phyloP scores from a whole-genome alignment of 2,797 vertebrate genomes.

The Spatula versicolor region DNA sequence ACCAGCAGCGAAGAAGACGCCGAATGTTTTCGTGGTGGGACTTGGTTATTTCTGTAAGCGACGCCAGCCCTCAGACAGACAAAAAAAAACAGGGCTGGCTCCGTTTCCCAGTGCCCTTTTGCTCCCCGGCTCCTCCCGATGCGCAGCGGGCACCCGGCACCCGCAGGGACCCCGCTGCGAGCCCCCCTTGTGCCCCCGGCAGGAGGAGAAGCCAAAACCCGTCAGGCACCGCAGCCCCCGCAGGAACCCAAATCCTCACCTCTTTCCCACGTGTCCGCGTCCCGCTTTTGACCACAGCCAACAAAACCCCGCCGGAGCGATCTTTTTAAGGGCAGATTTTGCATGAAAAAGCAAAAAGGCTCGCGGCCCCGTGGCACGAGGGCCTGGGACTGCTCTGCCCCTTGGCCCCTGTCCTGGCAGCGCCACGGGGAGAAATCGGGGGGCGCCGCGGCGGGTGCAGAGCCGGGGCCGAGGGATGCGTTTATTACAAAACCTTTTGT shows the following conservation, averaged over 20 bases:
- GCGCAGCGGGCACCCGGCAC: not conserved
- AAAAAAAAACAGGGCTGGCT: not conserved
- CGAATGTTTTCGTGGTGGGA: not conserved
- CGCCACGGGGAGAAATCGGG: accelerated
- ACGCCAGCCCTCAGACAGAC: accelerated
- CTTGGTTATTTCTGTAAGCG: not conserved
- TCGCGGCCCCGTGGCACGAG: not conserved
- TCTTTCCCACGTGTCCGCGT: not conserved
- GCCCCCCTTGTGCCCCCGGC: not conserved
- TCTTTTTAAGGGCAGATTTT: not conserved
- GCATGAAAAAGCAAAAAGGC: not conserved
- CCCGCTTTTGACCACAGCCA: not conserved
- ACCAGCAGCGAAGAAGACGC: not conserved
- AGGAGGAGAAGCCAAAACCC: not conserved
- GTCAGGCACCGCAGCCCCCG: not conserved
- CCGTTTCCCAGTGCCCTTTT: too few relatives aligned
- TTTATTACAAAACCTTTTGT: slow-evolving; percentile 27
- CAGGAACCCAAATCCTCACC: not conserved
- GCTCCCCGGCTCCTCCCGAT: not conserved
- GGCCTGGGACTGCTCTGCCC: not conserved
- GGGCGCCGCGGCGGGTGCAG: not conserved
- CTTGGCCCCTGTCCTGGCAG: not conserved
- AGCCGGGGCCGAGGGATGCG: not conserved
- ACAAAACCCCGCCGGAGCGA: not conserved
- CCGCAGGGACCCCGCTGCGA: too few relatives aligned